Base-by-base conservation (phyloP, 1,140 invertebrate species). In the Anoplolepis gracilipes region DNA sequence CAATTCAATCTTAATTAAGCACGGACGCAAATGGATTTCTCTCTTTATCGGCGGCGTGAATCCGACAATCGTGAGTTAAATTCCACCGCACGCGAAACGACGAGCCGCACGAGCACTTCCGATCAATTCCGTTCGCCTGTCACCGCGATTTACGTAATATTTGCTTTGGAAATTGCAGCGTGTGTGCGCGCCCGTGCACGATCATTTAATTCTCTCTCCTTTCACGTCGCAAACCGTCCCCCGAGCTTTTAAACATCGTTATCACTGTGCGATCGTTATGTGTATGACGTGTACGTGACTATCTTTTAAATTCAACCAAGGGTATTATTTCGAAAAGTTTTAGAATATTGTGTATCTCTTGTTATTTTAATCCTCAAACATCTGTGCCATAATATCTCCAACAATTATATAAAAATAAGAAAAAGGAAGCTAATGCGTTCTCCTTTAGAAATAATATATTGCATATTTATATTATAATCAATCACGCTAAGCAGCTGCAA, bases 1-100 rank as follows among this genome's bases (percentile, higher is more conserved):
- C 85, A 85, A 88, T 90, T 87, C 89, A 87, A 86, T 88, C 87
- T 90, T 87, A 91, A 91, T 91, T 91, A 91, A 88, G 75, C 70
- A 13, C 85, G 49, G 84, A 79, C 46, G 49, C 69, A 53, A 75
- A 85, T 76, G 57, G 86, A 76, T 49, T 49, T 88, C 64, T 65
- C n/a, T 64, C 59, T 87, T 78, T 89, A 88, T 88, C 84, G 57
- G 39, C 19, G 25, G 16, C 16, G 36, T 75, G 84, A 0, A 88
- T 62, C 61, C 36, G 57, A 16, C 87, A 42, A 82, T 89, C 55
- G 61, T 22, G 19, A 72, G 73, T 86, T 82, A 61, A 82, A 86
- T 69, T 64, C 46, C 67, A 64, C 7, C 42, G 13, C 46, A 49
- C 13, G 13, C 30, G 19, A 73, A 25, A 42, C 25, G 64, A 59